Evolutionary conservation across 1,140 invertebrate genomes (phyloP).

Genomic region (Meloidogyne floridensis): DNA sequence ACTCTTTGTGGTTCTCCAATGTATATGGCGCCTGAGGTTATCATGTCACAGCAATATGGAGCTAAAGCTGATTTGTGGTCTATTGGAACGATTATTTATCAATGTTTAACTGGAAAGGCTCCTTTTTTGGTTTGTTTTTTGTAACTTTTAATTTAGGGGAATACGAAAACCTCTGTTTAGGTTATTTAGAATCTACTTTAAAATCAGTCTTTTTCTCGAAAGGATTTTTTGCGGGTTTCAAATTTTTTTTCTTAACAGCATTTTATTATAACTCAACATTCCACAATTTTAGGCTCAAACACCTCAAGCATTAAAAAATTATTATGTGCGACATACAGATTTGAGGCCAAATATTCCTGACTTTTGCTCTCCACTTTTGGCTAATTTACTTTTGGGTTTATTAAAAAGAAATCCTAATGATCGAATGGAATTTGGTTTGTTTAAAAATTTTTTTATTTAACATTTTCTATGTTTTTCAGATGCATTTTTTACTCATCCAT

Average conservation of each 20-base stretch:
- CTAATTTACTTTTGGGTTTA: slow-evolving; percentile 81
- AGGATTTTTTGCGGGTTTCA: no score
- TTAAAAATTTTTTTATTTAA: background rate
- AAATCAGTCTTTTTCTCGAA: no score
- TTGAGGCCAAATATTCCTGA: slow-evolving; percentile 89
- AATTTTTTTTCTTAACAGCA: no score
- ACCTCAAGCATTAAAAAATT: slow-evolving; percentile 93
- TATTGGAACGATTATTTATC: slow-evolving; percentile 96
- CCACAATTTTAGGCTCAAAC: slow-evolving; percentile 77
- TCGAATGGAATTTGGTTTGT: slow-evolving; percentile 81
- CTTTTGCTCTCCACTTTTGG: slow-evolving; percentile 83
- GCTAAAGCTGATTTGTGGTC: slow-evolving; percentile 85
- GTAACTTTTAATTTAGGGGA: no score
- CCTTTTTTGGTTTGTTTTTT: slow-evolving; percentile 75
- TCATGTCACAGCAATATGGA: slow-evolving; percentile 98
- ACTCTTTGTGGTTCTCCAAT: slow-evolving; percentile 98
- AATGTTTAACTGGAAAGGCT: slow-evolving; percentile 95
- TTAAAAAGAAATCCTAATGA: slow-evolving; percentile 89
- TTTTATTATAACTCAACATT: no score
- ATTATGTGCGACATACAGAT: slow-evolving; percentile 95
- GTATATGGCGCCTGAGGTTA: slow-evolving; percentile 99
- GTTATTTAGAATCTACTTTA: no score
- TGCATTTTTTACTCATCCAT: slow-evolving; percentile 63
- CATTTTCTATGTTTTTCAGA: slow-evolving; percentile 47
- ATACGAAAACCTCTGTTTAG: no score